These are phyloP conservation scores for Serrognathus titanus DNA, from an alignment of 2,888 invertebrate species.

Conservation along the genomic window DNA sequence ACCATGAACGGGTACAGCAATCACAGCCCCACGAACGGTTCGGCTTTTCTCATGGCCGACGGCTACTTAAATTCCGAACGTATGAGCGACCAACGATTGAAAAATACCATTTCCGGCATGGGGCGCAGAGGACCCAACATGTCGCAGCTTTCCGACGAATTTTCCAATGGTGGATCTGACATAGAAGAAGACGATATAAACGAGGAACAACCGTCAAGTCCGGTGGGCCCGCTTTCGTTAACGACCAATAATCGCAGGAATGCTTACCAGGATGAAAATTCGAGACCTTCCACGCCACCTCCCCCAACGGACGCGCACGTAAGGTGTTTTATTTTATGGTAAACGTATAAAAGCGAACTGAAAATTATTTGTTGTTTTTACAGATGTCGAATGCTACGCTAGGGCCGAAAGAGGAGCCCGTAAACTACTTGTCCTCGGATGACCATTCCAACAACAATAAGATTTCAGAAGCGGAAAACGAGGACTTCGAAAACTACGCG, in stretches of 20 bases:
- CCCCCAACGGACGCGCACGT: conserved; percentile 41
- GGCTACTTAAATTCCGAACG: conserved; percentile 54
- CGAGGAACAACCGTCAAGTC: conserved; percentile 59
- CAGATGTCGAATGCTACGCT: conserved; percentile 40
- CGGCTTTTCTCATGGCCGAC: conserved; percentile 60
- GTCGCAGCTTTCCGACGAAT: conserved; percentile 67
- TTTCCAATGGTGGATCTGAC: conserved; percentile 65
- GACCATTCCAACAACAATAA: conserved; percentile 58
- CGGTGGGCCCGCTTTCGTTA: conserved; percentile 66
- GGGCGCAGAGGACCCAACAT: conserved; percentile 55
- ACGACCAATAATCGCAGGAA: conserved; percentile 59
- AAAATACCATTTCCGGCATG: conserved; percentile 58
- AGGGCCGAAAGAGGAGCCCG: conserved; percentile 42
- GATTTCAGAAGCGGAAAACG: conserved; percentile 53
- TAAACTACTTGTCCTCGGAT: conserved; percentile 49
- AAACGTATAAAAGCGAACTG: too few species aligned
- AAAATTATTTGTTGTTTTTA: conserved; percentile 20
- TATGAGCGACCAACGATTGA: conserved; percentile 55
- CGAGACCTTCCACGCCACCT: conserved; percentile 47
- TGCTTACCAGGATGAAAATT: conserved; percentile 48
- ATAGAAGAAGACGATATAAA: conserved; percentile 63
- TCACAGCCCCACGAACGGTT: conserved; percentile 62
- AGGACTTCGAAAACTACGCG: conserved; percentile 49
- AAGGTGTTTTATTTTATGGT: conserved; percentile 24
- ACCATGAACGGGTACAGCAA: conserved; percentile 64